Evolutionary conservation across 2,797 vertebrate genomes (phyloP).

Genomic region (Mastacembelus armatus): DNA sequence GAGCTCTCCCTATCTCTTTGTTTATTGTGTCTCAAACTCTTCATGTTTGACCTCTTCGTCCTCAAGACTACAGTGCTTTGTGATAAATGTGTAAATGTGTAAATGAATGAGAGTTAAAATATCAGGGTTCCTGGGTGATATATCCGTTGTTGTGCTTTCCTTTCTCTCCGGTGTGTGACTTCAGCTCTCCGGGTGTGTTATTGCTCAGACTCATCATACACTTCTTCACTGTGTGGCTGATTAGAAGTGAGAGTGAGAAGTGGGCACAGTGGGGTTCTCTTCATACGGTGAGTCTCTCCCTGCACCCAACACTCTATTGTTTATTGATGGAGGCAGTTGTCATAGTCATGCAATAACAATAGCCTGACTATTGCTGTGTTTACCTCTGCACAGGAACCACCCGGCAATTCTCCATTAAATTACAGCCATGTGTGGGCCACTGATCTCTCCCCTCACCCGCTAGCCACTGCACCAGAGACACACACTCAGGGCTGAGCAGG

Average conservation of each 20-base stretch:
- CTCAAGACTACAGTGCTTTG: slow-evolving; percentile 35
- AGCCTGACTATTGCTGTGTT: slow-evolving; percentile 85
- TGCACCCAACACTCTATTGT: slow-evolving; percentile 77
- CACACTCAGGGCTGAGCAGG: slow-evolving; percentile 28
- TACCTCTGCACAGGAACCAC: slow-evolving; percentile 86
- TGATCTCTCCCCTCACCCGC: slow-evolving; percentile 73
- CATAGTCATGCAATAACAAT: slow-evolving; percentile 87
- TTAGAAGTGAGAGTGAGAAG: slow-evolving; percentile 68
- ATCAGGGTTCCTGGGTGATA: too few species aligned
- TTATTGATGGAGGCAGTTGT: slow-evolving; percentile 85
- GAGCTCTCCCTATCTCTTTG: slow-evolving; percentile 72
- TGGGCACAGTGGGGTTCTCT: slow-evolving; percentile 70
- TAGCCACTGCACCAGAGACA: slow-evolving; percentile 40
- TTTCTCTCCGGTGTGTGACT: slow-evolving; percentile 7
- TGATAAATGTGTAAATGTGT: neutral
- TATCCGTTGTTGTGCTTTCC: neutral
- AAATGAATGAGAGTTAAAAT: neutral
- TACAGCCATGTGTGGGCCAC: slow-evolving; percentile 87
- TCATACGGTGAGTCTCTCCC: slow-evolving; percentile 68
- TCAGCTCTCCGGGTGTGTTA: neutral
- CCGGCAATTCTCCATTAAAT: slow-evolving; percentile 87
- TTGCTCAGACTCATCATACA: slow-evolving; percentile 24
- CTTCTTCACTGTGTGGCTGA: slow-evolving; percentile 34
- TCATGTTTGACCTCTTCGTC: slow-evolving; percentile 58
- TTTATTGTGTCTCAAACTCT: slow-evolving; percentile 75